Conservation (phyloP, 2,797 vertebrate genomes). For the Chromobotia macracanthus region DNA sequence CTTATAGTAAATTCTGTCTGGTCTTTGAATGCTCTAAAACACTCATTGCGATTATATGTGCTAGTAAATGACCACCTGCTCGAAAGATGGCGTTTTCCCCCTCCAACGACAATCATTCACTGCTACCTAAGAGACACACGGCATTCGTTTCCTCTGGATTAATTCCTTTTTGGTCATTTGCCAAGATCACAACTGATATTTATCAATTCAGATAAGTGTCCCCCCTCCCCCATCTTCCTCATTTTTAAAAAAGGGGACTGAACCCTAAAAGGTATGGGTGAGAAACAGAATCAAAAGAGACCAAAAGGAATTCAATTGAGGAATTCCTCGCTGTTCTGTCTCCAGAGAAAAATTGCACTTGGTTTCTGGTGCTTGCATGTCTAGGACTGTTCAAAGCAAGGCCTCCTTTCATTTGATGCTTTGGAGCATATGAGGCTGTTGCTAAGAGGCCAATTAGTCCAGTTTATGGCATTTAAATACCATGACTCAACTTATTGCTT, state of each 20-base stretch:
- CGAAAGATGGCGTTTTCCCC: not conserved
- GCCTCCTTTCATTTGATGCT: slow-evolving; percentile 30
- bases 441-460: slow-evolving; percentile 38
- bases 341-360: slow-evolving; percentile 35
- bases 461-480: slow-evolving; percentile 16
- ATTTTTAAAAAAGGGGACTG: slow-evolving; percentile 30
- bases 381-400: slow-evolving; percentile 33
- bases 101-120: not conserved
- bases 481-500: slow-evolving; percentile 6
- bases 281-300: not conserved
- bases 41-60: not conserved
- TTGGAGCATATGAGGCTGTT: slow-evolving; percentile 16
- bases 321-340: slow-evolving; percentile 33
- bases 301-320: slow-evolving; percentile 3
- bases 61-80: not conserved
- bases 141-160: slow-evolving; percentile 25
- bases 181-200: slow-evolving; percentile 42
- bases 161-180: slow-evolving; percentile 25
- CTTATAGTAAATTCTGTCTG: not conserved
- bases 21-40: not conserved
- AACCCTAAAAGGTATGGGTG: not conserved
- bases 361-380: slow-evolving; percentile 18
- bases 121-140: not conserved
- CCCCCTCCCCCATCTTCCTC: not conserved
- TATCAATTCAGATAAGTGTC: slow-evolving; percentile 32